Evolutionary conservation across 2,113 vertebrate genomes (phyloP).

Genomic region (Lasiurus cinereus): DNA sequence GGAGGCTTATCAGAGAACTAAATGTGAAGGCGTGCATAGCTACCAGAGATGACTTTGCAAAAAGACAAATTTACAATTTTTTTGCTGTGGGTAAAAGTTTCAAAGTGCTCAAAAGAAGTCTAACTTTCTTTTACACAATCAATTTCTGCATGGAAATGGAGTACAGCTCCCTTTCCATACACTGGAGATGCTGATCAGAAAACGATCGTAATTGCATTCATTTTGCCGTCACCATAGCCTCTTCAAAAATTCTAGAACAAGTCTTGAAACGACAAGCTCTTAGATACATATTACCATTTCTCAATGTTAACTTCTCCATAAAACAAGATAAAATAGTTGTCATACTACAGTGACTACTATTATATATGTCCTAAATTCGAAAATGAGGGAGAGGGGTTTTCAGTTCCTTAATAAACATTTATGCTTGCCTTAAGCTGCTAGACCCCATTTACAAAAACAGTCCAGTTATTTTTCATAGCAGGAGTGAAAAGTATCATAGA

Average conservation of each 20-base stretch:
- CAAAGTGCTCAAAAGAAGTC: conserved; percentile 49
- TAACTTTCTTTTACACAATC: conserved; percentile 70
- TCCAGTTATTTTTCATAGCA: conserved; percentile 81
- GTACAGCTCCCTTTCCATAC: conserved; percentile 87
- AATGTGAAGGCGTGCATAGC: background rate
- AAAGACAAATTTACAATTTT: conserved; percentile 62
- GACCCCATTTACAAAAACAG: conserved; percentile 78
- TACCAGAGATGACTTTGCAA: conserved; percentile 72
- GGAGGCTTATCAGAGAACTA: conserved; percentile 26
- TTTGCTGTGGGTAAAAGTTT: conserved; percentile 70
- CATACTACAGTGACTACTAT: conserved; percentile 87
- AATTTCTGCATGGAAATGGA: conserved; percentile 79
- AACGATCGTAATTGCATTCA: conserved; percentile 92
- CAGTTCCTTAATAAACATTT: conserved; percentile 86
- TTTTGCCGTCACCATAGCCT: conserved; percentile 93
- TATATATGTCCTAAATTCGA: conserved; percentile 90
- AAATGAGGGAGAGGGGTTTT: conserved; percentile 87
- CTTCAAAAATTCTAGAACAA: conserved; percentile 91
- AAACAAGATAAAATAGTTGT: conserved; percentile 90
- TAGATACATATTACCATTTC: conserved; percentile 93
- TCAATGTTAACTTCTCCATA: conserved; percentile 89
- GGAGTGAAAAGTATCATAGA: conserved; percentile 79
- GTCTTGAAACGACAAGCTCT: conserved; percentile 93
- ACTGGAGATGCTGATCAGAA: conserved; percentile 89
- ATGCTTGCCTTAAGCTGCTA: conserved; percentile 80